These are phyloP conservation scores for Mesorhabditis spiculigera DNA, from an alignment of 2,888 invertebrate species.

Conservation along the genomic window DNA sequence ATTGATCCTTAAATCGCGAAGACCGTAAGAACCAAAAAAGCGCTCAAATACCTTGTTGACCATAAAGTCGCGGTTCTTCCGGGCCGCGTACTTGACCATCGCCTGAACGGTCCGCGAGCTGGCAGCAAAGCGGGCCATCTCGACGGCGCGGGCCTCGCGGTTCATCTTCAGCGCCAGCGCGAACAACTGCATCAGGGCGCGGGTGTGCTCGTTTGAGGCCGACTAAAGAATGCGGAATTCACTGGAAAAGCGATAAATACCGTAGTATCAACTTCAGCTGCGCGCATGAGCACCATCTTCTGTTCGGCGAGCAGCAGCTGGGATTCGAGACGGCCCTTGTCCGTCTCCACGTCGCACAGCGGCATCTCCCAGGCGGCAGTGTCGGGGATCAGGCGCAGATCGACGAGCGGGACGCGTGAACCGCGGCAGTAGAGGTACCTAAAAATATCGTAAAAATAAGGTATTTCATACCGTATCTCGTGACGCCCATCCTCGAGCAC, in stretches of 20 bases:
- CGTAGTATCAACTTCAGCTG: not conserved
- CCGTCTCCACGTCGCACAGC: constrained; percentile 18
- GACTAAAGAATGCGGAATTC: not conserved
- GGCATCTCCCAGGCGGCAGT: constrained; percentile 38
- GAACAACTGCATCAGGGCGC: not conserved
- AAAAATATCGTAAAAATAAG: not conserved
- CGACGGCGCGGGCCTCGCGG: not conserved
- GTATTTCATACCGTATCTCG: not conserved
- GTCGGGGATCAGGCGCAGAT: constrained; percentile 29
- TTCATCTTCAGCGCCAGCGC: constrained; percentile 1
- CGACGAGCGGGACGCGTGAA: constrained; percentile 25
- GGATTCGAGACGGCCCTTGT: not conserved
- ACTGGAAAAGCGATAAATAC: not conserved
- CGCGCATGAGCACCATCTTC: not conserved
- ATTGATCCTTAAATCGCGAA: too few relatives aligned
- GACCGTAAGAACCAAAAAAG: too few relatives aligned
- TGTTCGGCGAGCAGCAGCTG: not conserved
- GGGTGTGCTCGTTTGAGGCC: not conserved
- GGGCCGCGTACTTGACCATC: not conserved
- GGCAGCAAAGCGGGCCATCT: not conserved
- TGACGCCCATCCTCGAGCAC: constrained; percentile 25
- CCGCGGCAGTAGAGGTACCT: constrained; percentile 49
- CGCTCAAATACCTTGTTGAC: not conserved
- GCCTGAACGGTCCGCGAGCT: not conserved
- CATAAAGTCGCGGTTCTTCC: not conserved